Base-by-base conservation (phyloP, 2,113 vertebrate genomes). In the Xiphorhynchus elegans region DNA sequence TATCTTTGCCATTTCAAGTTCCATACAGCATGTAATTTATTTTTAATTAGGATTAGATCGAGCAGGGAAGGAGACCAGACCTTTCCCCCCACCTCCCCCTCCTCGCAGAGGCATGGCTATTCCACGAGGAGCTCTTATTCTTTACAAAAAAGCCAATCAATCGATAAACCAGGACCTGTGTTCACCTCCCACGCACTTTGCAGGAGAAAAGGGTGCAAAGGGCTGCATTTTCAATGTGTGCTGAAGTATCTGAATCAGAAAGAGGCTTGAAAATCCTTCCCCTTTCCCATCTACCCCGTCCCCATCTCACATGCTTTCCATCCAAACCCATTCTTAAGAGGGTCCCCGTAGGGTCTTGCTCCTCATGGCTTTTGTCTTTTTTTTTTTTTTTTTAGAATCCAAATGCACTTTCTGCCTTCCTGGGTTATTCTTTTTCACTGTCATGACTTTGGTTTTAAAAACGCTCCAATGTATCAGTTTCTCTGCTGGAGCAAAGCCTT, bases 11-110 rank as follows among this genome's bases (percentile, higher is more conserved):
- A 96, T 97, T 98, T 97, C 96, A 97, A 97, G 92, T 97, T 97
- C 97, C 94, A 93, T 97, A 76, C 96, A 92, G 97, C 97, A 97
- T 98, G 98, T 98, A 97, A 98, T 98, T 98, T 98, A 98, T 98
- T 98, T 98, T 98, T 98, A 98, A 98, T 98, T 98, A 98, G 98
- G 98, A 98, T 98, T 98, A 98, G 96, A 95, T 95, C 88, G 94
- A 92, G 90, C 87, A 94, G 96, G 93, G 94, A 97, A 96, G 89
- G 92, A 93, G 94, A 95, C 74, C 75, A 92, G 95, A 93, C 95
- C 93, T 96, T 81, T 14, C 5, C 49, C 60, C 35, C 20, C 35
- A 39, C 19, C 40, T 17, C 50, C 52, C 24, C 21, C 56, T 42
- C 52, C 37, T 31, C 17, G 13, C 63, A 52, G 78, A 97, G 69